Evolutionary conservation across 2,113 vertebrate species (phyloP).

Genomic region (Oncorhynchus tshawytscha): DNA sequence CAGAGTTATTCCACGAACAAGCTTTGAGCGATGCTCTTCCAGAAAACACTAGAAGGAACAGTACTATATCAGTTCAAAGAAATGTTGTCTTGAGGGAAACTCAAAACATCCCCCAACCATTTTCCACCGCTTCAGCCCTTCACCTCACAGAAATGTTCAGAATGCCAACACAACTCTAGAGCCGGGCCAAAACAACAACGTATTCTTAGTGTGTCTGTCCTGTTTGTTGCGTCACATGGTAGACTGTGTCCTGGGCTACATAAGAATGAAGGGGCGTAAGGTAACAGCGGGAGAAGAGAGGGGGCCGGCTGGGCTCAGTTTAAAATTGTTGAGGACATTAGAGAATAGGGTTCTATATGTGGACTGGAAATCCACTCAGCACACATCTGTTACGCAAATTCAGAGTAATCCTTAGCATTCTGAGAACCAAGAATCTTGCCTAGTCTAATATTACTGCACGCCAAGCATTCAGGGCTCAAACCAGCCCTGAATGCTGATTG

Average conservation of each 20-base stretch:
- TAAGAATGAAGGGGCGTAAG: constrained; percentile 30
- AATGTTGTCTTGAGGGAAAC: not conserved
- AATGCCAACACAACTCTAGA: constrained; percentile 20
- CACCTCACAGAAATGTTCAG: constrained; percentile 13
- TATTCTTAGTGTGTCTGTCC: not conserved
- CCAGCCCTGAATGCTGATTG: not conserved
- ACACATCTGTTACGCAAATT: not conserved
- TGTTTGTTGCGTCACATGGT: constrained; percentile 34
- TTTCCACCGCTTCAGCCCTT: constrained; percentile 3
- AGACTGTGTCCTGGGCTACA: constrained; percentile 38
- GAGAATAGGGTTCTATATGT: constrained; percentile 4
- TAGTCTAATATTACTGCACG: not conserved
- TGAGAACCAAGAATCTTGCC: too few species aligned
- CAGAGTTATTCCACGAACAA: not conserved
- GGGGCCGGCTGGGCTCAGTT: not conserved
- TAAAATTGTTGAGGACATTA: constrained; percentile 15
- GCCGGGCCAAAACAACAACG: constrained; percentile 21
- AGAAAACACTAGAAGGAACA: not conserved
- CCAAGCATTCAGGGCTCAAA: not conserved
- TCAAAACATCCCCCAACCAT: not conserved
- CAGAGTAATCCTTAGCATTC: not conserved
- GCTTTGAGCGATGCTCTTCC: not conserved
- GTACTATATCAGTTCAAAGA: constrained; percentile 6
- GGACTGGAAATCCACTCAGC: not conserved
- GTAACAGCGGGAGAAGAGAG: not conserved